Evolutionary conservation across 2,113 vertebrate genomes (phyloP).

Genomic region (human): GRCh38 chrX:96251501-96252000

Average conservation of each 20-base stretch:
- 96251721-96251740: background rate
- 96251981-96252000: background rate
- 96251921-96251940: background rate
- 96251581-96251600: background rate
- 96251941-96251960: background rate
- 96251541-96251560: background rate
- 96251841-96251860: background rate
- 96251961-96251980: background rate
- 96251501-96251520: background rate
- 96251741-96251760: background rate
- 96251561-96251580: background rate
- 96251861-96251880: background rate
- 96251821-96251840: background rate
- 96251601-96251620: accelerated
- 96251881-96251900: background rate
- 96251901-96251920: background rate
- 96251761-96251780: background rate
- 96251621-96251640: background rate
- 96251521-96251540: background rate
- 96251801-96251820: background rate
- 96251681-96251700: background rate
- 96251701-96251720: background rate
- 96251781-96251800: background rate
- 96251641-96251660: background rate
- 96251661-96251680: background rate